These are phyloP conservation scores for Notarius quadriscutis DNA, from an alignment of 2,113 vertebrate genomes.

Conservation along the genomic window DNA sequence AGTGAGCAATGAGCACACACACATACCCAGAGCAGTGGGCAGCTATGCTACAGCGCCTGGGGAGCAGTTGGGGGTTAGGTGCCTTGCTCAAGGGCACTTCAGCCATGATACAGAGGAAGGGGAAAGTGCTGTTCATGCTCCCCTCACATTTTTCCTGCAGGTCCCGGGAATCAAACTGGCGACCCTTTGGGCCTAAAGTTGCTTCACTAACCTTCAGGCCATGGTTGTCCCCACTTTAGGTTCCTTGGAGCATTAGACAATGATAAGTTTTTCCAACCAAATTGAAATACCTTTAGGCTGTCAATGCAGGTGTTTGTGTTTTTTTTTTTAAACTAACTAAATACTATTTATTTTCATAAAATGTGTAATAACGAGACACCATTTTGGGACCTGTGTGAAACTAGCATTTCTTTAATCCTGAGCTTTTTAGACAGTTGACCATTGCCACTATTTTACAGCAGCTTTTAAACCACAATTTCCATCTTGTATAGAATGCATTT, in stretches of 20 bases:
- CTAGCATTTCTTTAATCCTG: neutral
- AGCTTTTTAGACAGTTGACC: neutral
- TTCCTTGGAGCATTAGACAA: neutral
- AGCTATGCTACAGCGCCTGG: no score
- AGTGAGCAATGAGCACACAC: no score
- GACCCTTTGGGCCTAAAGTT: no score
- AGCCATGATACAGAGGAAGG: no score
- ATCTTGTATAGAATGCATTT: neutral
- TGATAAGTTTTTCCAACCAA: neutral
- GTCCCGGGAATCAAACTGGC: no score
- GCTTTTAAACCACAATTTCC: neutral
- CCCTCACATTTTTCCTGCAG: no score
- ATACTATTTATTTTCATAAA: neutral
- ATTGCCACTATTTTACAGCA: neutral
- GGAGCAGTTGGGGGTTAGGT: no score
- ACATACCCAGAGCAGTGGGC: no score
- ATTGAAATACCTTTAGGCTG: neutral
- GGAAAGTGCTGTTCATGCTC: no score
- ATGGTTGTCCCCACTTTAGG: neutral
- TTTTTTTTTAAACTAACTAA: neutral
- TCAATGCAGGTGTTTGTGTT: neutral
- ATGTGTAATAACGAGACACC: neutral
- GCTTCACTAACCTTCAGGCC: no score
- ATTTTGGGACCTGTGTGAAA: neutral
- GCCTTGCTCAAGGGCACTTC: no score